Conservation (phyloP, 2,113 vertebrate species). For the Hippocampus comes region DNA sequence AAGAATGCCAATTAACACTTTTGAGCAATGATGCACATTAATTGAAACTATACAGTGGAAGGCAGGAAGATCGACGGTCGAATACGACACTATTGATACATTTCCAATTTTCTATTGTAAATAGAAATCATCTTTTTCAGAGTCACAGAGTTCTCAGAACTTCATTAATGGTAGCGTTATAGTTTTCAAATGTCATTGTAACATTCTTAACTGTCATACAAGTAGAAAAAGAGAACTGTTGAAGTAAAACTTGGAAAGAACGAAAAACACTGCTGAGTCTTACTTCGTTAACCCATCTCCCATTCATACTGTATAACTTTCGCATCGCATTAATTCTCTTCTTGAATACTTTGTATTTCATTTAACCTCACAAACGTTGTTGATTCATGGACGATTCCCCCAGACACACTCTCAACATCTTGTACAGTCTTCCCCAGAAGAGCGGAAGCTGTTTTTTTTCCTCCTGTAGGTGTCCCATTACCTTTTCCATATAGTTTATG, state of each 20-base stretch:
- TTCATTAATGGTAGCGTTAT: too few relatives aligned
- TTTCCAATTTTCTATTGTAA: not conserved
- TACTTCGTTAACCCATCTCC: not conserved
- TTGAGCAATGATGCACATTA: not conserved
- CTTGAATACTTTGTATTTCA: not conserved
- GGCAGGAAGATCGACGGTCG: too few relatives aligned
- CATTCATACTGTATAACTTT: not conserved
- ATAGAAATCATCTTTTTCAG: not conserved
- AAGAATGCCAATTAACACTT: too few relatives aligned
- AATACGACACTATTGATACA: not conserved
- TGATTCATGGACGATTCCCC: too few relatives aligned
- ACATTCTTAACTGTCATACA: not conserved
- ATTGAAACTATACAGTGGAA: not conserved
- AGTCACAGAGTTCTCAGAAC: not conserved
- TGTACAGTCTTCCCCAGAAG: not conserved
- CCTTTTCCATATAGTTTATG: slow-evolving; percentile 15
- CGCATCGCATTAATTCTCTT: not conserved
- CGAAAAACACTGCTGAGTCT: not conserved
- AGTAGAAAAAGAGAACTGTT: not conserved
- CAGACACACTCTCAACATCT: not conserved
- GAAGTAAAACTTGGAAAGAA: not conserved
- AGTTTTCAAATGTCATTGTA: not conserved
- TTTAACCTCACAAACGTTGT: not conserved
- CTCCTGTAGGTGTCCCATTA: not conserved
- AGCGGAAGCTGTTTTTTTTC: not conserved